Evolutionary conservation across 2,888 invertebrate species (phyloP).

Genomic region (Anarsia innoxiella): DNA sequence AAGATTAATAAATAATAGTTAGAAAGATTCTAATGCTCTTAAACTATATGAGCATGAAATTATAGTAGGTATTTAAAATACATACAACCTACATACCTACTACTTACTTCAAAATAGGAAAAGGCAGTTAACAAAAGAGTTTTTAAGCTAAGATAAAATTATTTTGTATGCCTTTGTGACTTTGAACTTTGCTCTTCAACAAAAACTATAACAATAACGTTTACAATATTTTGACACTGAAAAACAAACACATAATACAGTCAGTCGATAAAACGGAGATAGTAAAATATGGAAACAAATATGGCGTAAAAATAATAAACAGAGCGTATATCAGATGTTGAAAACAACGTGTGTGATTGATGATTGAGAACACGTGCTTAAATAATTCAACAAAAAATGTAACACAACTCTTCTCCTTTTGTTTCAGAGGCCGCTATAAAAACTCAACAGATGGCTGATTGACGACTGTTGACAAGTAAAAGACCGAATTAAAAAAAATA

Average conservation of each 20-base stretch:
- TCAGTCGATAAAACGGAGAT: not conserved
- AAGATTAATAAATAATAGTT: too few relatives aligned
- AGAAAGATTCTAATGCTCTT: too few relatives aligned
- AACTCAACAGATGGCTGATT: slow-evolving; percentile 14
- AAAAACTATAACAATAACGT: too few relatives aligned
- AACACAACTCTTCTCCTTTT: slow-evolving; percentile 26
- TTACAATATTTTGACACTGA: not conserved
- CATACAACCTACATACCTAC: too few relatives aligned
- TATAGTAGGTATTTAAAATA: too few relatives aligned
- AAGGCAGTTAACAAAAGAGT: too few relatives aligned
- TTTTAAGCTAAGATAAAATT: too few relatives aligned
- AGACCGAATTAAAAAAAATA: slow-evolving; percentile 24
- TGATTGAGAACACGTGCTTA: slow-evolving; percentile 28
- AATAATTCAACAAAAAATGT: slow-evolving; percentile 15
- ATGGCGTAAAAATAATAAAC: slow-evolving; percentile 5
- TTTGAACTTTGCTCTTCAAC: too few relatives aligned
- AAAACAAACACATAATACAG: not conserved
- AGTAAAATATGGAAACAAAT: slow-evolving; percentile 7
- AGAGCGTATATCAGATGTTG: slow-evolving; percentile 7
- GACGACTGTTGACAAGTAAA: slow-evolving; percentile 9
- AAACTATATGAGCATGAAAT: too few relatives aligned
- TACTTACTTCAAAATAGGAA: not conserved
- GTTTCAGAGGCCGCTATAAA: slow-evolving; percentile 31
- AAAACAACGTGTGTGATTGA: slow-evolving; percentile 19
- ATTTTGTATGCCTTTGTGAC: too few relatives aligned